Base-by-base conservation (phyloP, 2,113 vertebrate genomes). In the Tretioscincus oriximinensis region DNA sequence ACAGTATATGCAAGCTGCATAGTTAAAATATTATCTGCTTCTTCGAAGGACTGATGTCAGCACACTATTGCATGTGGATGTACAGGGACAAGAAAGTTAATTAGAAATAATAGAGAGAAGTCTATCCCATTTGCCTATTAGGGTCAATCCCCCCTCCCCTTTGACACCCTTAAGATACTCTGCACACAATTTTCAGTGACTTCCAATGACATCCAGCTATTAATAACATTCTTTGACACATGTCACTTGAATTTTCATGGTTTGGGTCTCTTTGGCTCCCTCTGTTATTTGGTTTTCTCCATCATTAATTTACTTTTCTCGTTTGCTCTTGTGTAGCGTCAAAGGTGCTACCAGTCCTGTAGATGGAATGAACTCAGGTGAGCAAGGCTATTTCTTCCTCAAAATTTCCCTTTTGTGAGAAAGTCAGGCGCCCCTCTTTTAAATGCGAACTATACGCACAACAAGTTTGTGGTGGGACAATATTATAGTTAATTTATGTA, bases 231-330 rank as follows among this genome's bases (percentile, higher is more conserved):
- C 54, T 82, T 63, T 76, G 74, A 82, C 54, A 49, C 67, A 82
- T 35, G 74, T 63, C 80, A 70, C 73, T 69, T 82, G 73, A 66
- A 82, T 82, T 76, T 41, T 82, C 73, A 64, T 82, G 66, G 54
- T 49, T 76, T 75, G 51, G 72, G 51, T 81, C 35, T 82, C 73
- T 76, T 76, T 79, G 77, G 77, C 67, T 79, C 77, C 61, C 54
- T 61, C 67, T 82, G 66, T 69, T 73, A 76, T 82, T 82, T 76
- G 73, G 80, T 41, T 76, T 82, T 61, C 54, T 71, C 66, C 66
- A 49, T 76, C n/a, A 69, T 82, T 82, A 82, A 76, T 82, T 76
- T 82, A 26, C 80, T 82, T 82, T 82, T 82, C 73, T 70, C 80
- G 28, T 82, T 82, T 63, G 73, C 68, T 77, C 29, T 77, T 83